Percentiles rank a stretch among this genome's conserved stretches.
phyloP scores from a whole-genome alignment of 2,797 vertebrate genomes.

The Sebastes kiyomatsui region DNA sequence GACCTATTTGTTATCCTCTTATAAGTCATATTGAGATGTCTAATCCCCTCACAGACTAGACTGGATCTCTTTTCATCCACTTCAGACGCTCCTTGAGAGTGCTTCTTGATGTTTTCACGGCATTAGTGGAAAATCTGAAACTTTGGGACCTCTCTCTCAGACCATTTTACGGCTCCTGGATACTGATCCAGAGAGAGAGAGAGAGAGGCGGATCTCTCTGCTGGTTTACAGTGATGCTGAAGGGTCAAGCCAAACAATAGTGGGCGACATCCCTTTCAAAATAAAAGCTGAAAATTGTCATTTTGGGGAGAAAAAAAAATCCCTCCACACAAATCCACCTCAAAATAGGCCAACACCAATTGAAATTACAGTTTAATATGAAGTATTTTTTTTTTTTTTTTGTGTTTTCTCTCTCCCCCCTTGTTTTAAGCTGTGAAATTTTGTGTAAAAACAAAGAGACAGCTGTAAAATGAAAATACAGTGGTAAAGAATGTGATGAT shows the following conservation, averaged over 20 bases:
- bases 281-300: conserved; percentile 23
- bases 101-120: background rate
- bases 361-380: too few relatives aligned
- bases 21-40: background rate
- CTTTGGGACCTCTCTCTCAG: background rate
- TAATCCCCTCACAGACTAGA: background rate
- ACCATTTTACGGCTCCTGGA: conserved; percentile 44
- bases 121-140: conserved; percentile 30
- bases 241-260: background rate
- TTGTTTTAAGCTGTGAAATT: too few relatives aligned
- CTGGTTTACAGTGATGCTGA: background rate
- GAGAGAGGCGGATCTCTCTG: conserved; percentile 3
- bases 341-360: too few relatives aligned
- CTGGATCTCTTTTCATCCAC: background rate
- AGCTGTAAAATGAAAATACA: too few relatives aligned
- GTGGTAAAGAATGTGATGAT: too few relatives aligned
- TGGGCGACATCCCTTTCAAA: conserved; percentile 3
- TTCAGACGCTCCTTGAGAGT: background rate
- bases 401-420: too few relatives aligned
- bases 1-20: background rate
- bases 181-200: background rate
- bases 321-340: too few relatives aligned
- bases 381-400: too few relatives aligned
- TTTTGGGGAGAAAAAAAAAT: background rate
- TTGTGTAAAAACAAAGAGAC: too few relatives aligned